These are phyloP conservation scores for Chrosomus eos DNA, from an alignment of 2,797 vertebrate genomes.

Conservation along the genomic window DNA sequence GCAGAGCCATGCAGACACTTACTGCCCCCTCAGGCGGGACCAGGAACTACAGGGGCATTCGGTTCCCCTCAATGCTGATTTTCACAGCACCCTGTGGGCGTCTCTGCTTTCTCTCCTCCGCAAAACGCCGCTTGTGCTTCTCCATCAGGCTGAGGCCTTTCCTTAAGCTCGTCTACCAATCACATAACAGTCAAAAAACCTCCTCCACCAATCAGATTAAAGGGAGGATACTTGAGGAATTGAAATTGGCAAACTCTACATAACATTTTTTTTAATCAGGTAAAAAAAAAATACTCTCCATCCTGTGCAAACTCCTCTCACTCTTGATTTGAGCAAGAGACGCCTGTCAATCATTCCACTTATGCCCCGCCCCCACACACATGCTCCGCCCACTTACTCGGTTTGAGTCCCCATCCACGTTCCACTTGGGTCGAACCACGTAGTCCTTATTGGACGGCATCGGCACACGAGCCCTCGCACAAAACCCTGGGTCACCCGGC, in stretches of 20 bases:
- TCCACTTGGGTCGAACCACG: slow-evolving; percentile 97
- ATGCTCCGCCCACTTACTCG: slow-evolving; percentile 81
- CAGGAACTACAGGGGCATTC: slow-evolving; percentile 88
- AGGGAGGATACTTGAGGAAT: background rate
- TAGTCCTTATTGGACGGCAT: slow-evolving; percentile 99
- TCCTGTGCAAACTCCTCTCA: background rate
- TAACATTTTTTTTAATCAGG: background rate
- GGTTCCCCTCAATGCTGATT: slow-evolving; percentile 97
- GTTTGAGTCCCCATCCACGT: slow-evolving; percentile 90
- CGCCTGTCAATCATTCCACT: background rate
- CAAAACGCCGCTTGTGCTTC: slow-evolving; percentile 94
- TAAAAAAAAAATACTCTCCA: background rate
- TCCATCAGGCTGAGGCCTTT: slow-evolving; percentile 90
- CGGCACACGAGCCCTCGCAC: slow-evolving; percentile 91
- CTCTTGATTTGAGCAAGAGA: background rate
- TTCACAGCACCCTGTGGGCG: slow-evolving; percentile 89
- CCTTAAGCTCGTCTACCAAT: slow-evolving; percentile 52
- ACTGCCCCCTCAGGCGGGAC: slow-evolving; percentile 75
- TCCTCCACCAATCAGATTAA: background rate
- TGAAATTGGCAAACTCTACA: background rate
- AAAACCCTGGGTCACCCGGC: slow-evolving; percentile 96
- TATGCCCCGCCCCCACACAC: background rate
- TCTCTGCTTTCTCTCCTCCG: slow-evolving; percentile 86
- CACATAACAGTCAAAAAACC: slow-evolving; percentile 18
- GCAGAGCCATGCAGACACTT: slow-evolving; percentile 76